Evolutionary conservation across 1,140 invertebrate species (phyloP).

Genomic region (Globodera rostochiensis): DNA sequence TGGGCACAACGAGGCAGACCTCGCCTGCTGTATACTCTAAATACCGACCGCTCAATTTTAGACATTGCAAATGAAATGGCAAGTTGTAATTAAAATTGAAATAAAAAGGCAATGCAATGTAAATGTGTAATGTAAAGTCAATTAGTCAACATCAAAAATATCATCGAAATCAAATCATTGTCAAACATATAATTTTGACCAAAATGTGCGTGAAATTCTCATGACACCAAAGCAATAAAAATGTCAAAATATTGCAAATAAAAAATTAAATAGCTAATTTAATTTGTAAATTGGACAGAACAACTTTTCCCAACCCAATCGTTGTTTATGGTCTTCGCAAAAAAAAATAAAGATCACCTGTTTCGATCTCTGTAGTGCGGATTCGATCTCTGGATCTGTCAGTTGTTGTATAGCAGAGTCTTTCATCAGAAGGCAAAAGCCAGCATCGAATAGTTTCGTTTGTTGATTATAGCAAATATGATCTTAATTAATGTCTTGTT

Average conservation of each 20-base stretch:
- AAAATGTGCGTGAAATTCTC: slow-evolving; percentile 5
- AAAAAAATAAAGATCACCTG: slow-evolving; percentile 40
- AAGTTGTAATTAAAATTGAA: slow-evolving; percentile 21
- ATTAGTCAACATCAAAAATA: slow-evolving; percentile 2
- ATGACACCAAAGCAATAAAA: background rate
- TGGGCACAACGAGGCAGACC: slow-evolving; percentile 20
- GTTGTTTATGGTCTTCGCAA: background rate
- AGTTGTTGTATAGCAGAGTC: slow-evolving; percentile 21
- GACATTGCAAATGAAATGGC: slow-evolving; percentile 21
- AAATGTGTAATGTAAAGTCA: slow-evolving; percentile 13
- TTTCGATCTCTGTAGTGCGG: slow-evolving; percentile 54
- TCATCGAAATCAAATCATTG: slow-evolving; percentile 16
- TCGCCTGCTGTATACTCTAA: slow-evolving; percentile 27
- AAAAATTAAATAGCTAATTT: slow-evolving; percentile 16
- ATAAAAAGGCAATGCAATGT: slow-evolving; percentile 29
- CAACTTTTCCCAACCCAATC: slow-evolving; percentile 22
- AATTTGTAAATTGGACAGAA: slow-evolving; percentile 35
- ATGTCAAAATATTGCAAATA: slow-evolving; percentile 24
- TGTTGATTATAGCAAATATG: too few species aligned
- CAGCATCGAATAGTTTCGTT: slow-evolving; percentile 34
- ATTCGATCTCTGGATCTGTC: slow-evolving; percentile 40
- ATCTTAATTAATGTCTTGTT: too few species aligned
- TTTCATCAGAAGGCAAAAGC: slow-evolving; percentile 44
- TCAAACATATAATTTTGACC: slow-evolving; percentile 4
- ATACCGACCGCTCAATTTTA: slow-evolving; percentile 26